Evolutionary conservation across 2,113 vertebrate genomes (phyloP).

Genomic region (Lampris megalopsis): DNA sequence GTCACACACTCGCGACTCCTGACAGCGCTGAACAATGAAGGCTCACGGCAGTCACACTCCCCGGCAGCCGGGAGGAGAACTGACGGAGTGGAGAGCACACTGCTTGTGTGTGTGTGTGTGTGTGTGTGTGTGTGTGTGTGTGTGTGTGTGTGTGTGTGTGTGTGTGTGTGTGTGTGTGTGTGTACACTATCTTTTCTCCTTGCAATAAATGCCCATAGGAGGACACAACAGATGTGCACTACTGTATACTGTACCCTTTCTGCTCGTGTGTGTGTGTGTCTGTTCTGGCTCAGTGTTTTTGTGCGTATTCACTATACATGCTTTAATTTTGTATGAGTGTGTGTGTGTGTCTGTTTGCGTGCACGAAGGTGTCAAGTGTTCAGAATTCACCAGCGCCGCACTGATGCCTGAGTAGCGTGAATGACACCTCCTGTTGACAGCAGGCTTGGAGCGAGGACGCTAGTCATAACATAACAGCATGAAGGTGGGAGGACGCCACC

Average conservation of each 20-base stretch:
- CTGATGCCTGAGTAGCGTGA: conserved; percentile 62
- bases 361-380: conserved; percentile 9
- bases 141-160: conserved; percentile 14
- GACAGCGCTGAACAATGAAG: conserved; percentile 60
- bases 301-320: not conserved
- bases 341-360: conserved; percentile 43
- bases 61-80: conserved; percentile 35
- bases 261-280: conserved; percentile 5
- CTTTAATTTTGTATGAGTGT: conserved; percentile 31
- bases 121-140: conserved; percentile 11
- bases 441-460: conserved; percentile 65
- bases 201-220: conserved; percentile 26
- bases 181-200: conserved; percentile 19
- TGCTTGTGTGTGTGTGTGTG: conserved; percentile 1
- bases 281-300: conserved; percentile 5
- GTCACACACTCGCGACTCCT: conserved; percentile 58
- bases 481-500: conserved; percentile 78
- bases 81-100: conserved; percentile 28
- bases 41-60: conserved; percentile 58
- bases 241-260: conserved; percentile 1
- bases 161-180: conserved; percentile 10
- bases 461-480: conserved; percentile 79
- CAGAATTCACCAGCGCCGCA: conserved; percentile 49
- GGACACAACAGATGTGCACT: conserved; percentile 22
- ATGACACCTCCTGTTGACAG: conserved; percentile 76